Evolutionary conservation across 2,113 vertebrate genomes (phyloP), one percentile per base, ranked within the genome.

Genomic region (Sclerurus mexicanus): DNA sequence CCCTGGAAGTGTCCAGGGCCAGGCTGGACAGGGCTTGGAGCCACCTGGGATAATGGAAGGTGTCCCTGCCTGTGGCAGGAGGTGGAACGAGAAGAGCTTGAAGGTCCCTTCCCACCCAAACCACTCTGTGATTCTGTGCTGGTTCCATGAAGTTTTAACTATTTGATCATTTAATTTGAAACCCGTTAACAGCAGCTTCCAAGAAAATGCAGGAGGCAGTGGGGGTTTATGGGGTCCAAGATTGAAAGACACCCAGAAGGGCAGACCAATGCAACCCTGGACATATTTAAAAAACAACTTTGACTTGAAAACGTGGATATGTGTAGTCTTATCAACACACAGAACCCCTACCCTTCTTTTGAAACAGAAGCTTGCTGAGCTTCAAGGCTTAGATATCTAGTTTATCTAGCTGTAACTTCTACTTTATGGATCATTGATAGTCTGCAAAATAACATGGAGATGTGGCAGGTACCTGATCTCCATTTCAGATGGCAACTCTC

Each of bases 11-110:
- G 53, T 0, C 46, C 69, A 39, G 40, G 30, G 24, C 16, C 53
- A 60, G n/a, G 30, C 0, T 75, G 62, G 62, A 40, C 0, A 0
- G 53, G 16, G 19, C 8, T 30, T 2, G 59, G 76, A 50, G 42
- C 85, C 13, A 0, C 47, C 47, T 62, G 55, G 66, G 49, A 13
- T 0, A 7, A 46, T 30, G 28, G 46, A 1, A 75, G 20, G 28
- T 35, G 69, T 25, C 53, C 53, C 62, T 68, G n/a, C 10, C 24
- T 11, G 25, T 12, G 11, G 33, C 23, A 89, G 10, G n/a, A 21
- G 28, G 2, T 12, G 2, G 40, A 8, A 40, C 5, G 17, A 24
- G 40, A 62, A 62, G 24, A 21, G 55, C 40, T 76, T 68, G 46
- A 55, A 55, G 53, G 46, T 47, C 20, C 62, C 59, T 83, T 35